phyloP scores from a whole-genome alignment of 1,140 invertebrate species.

The Trichonephila inaurata region DNA sequence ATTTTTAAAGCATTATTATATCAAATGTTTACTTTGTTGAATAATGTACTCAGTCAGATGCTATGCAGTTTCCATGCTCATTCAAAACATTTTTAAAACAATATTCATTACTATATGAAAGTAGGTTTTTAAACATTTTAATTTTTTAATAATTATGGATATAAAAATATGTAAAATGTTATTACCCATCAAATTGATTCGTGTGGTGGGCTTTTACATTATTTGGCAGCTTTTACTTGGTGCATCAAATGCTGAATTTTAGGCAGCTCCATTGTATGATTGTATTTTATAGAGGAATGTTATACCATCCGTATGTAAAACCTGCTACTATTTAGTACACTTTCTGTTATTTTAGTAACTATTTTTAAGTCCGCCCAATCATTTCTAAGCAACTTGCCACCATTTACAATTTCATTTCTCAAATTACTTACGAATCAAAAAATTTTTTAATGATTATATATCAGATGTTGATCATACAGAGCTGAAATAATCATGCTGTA shows the following conservation, averaged over 20 bases:
- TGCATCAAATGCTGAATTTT: constrained; percentile 18
- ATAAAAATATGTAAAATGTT: not conserved
- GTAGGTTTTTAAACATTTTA: not conserved
- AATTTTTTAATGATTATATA: not conserved
- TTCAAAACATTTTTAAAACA: not conserved
- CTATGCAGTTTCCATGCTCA: constrained; percentile 9
- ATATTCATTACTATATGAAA: constrained; percentile 8
- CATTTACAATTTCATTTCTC: too few relatives aligned
- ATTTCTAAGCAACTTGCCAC: not conserved
- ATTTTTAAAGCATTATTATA: constrained; percentile 54
- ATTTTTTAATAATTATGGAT: not conserved
- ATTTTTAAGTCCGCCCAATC: not conserved
- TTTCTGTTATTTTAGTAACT: not conserved
- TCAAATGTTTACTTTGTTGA: constrained; percentile 28
- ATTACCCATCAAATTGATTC: not conserved
- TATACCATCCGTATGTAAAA: not conserved
- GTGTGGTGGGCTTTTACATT: not conserved
- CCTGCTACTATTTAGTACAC: not conserved
- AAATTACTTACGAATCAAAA: too few relatives aligned
- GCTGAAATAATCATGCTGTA: not conserved
- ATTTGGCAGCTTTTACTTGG: constrained; percentile 15
- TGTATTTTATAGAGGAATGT: not conserved
- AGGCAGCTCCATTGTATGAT: constrained; percentile 31
- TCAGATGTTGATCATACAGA: not conserved
- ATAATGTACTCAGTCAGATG: constrained; percentile 15